Conservation (phyloP, 2,888 invertebrate species). For the Tetragnatha montana region DNA sequence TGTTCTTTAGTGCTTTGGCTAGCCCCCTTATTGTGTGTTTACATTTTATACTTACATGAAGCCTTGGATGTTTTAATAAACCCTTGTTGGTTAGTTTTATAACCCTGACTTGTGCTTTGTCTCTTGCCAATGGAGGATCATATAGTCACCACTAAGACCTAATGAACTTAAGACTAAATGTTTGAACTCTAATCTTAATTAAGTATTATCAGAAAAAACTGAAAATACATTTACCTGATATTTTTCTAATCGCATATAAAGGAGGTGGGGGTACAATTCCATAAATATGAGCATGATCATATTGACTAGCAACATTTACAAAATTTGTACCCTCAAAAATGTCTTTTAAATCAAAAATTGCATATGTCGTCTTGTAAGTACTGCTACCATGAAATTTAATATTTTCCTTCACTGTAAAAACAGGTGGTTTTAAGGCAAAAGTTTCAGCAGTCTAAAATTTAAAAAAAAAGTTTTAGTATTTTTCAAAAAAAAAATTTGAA, state of each 20-base stretch:
- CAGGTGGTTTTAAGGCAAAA: slow-evolving; percentile 82
- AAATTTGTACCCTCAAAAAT: slow-evolving; percentile 78
- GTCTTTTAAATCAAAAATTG: slow-evolving; percentile 83
- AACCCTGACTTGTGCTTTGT: no score
- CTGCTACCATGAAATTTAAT: slow-evolving; percentile 76
- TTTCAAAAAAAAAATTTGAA: neutral
- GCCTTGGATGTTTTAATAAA: no score
- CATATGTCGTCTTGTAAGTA: slow-evolving; percentile 82
- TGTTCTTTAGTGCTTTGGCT: no score
- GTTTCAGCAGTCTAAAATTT: slow-evolving; percentile 77
- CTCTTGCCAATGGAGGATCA: no score
- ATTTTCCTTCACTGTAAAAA: slow-evolving; percentile 78
- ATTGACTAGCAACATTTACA: slow-evolving; percentile 82
- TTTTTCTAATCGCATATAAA: slow-evolving; percentile 82
- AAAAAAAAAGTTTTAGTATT: neutral
- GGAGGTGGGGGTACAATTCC: slow-evolving; percentile 79
- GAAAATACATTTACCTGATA: slow-evolving; percentile 75
- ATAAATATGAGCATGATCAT: slow-evolving; percentile 77
- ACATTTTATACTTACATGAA: no score
- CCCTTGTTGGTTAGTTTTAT: no score
- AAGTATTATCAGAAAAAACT: slow-evolving; percentile 40
- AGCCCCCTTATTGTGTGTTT: no score
- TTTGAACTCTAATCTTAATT: neutral
- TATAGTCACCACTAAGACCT: no score
- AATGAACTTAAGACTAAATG: no score